A percentile compares a stretch with the other conserved stretches of the same genome.
These are phyloP conservation scores for Latrodectus hesperus DNA, from an alignment of 2,888 invertebrate genomes.

Conservation along the genomic window DNA sequence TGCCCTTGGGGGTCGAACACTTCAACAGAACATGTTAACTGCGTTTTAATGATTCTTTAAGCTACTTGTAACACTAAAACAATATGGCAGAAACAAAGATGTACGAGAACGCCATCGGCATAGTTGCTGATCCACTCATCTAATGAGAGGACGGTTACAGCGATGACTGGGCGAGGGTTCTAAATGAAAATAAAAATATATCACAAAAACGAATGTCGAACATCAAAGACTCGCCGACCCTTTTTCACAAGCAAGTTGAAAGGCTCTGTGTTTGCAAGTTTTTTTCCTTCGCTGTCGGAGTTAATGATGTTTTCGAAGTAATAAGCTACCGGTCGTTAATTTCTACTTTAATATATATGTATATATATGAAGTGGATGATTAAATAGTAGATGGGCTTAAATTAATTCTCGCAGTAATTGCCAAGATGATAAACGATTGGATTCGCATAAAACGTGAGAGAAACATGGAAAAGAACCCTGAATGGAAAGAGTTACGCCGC, in stretches of 20 bases:
- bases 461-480: too few species aligned
- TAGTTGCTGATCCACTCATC: too few species aligned
- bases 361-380: too few species aligned
- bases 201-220: constrained; percentile 11
- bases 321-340: too few species aligned
- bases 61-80: constrained; percentile 17
- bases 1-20: background rate
- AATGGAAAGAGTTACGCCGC: too few species aligned
- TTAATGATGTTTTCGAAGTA: too few species aligned
- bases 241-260: constrained; percentile 6
- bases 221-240: constrained; percentile 30
- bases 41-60: constrained; percentile 24
- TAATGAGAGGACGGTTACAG: too few species aligned
- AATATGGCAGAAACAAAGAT: constrained; percentile 29
- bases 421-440: too few species aligned
- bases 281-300: background rate
- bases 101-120: background rate
- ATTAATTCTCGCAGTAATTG: too few species aligned
- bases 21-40: constrained; percentile 2
- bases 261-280: constrained; percentile 2
- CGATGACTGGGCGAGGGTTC: background rate
- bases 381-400: too few species aligned
- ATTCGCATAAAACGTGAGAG: too few species aligned
- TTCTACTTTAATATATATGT: too few species aligned
- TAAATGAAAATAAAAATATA: constrained; percentile 3